A percentile compares a stretch with the other conserved stretches of the same genome.
phyloP scores from a whole-genome alignment of 1,140 invertebrate species.

The Metaphire vulgaris region DNA sequence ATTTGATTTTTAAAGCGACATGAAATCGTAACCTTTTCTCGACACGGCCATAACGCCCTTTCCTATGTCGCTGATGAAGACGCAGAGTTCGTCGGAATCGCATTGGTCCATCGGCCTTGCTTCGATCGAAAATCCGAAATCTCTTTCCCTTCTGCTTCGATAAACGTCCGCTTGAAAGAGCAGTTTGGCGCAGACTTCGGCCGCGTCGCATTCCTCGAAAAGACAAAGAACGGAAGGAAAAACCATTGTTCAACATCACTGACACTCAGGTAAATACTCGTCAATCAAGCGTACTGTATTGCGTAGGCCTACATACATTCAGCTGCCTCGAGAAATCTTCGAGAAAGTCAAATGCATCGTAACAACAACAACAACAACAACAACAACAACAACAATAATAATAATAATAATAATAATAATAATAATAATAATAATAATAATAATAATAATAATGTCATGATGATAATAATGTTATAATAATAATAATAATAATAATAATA shows the following conservation, averaged over 20 bases:
- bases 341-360: no score
- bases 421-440: no score
- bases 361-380: no score
- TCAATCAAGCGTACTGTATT: no score
- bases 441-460: no score
- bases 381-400: no score
- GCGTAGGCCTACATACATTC: no score
- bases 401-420: no score
- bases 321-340: no score
- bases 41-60: slow-evolving; percentile 63
- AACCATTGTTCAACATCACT: neutral
- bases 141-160: slow-evolving; percentile 37
- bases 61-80: slow-evolving; percentile 86
- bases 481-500: no score
- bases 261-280: no score
- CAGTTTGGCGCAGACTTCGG: slow-evolving; percentile 93
- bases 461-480: no score
- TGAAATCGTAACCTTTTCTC: slow-evolving; percentile 15
- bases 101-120: slow-evolving; percentile 91
- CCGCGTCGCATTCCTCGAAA: slow-evolving; percentile 77
- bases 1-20: neutral
- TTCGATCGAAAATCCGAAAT: slow-evolving; percentile 92
- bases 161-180: slow-evolving; percentile 91
- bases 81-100: slow-evolving; percentile 88
- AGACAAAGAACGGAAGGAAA: neutral